These are phyloP conservation scores for Rotaria sp. DNA, from an alignment of 2,888 invertebrate genomes.

Conservation along the genomic window DNA sequence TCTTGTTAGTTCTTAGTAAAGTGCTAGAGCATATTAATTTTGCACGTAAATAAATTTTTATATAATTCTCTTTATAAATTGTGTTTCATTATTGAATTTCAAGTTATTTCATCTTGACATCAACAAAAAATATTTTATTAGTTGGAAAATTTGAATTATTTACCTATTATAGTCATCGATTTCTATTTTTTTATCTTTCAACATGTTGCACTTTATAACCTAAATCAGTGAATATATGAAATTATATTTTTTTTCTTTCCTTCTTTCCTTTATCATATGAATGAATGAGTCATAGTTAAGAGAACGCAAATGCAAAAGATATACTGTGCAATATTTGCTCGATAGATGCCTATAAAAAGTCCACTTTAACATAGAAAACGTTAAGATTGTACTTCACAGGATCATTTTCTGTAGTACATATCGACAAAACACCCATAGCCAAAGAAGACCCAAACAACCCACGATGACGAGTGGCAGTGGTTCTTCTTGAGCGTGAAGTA, in stretches of 20 bases:
- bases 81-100: too few relatives aligned
- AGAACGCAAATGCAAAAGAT: not conserved
- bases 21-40: too few relatives aligned
- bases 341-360: not conserved
- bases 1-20: too few relatives aligned
- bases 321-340: constrained; percentile 15
- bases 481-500: constrained; percentile 30
- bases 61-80: too few relatives aligned
- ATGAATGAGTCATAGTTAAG: not conserved
- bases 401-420: constrained; percentile 29
- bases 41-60: too few relatives aligned
- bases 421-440: constrained; percentile 31
- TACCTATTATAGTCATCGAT: too few relatives aligned
- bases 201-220: too few relatives aligned
- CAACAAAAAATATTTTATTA: too few relatives aligned
- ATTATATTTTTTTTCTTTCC: not conserved
- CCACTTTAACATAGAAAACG: not conserved
- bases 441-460: constrained; percentile 29
- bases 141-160: too few relatives aligned
- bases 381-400: constrained; percentile 20
- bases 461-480: constrained; percentile 30
- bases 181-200: too few relatives aligned
- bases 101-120: too few relatives aligned
- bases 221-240: too few relatives aligned
- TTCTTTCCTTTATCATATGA: not conserved